These are phyloP conservation scores for Euphysa ruthae DNA, from an alignment of 30 jellyfish, hydroid and myxozoan genomes.

Conservation along the genomic window DNA sequence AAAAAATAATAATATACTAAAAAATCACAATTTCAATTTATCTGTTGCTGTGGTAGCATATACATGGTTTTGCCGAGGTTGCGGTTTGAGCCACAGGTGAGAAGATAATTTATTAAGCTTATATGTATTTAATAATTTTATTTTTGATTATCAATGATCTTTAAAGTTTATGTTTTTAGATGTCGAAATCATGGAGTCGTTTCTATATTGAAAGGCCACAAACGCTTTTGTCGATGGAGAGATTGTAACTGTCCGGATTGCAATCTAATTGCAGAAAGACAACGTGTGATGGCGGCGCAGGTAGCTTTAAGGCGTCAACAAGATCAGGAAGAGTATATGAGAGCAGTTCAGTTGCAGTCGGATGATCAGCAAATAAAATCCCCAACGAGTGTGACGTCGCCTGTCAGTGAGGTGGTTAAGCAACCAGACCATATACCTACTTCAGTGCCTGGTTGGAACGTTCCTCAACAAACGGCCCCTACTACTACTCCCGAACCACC, in stretches of 20 bases:
- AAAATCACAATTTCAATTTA: too few species aligned
- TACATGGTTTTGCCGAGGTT: too few species aligned
- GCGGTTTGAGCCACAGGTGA: too few species aligned
- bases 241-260: constrained; percentile 97
- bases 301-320: constrained; percentile 97
- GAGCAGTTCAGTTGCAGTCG: constrained; percentile 90
- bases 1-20: too few species aligned
- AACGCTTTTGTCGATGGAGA: constrained; percentile 97
- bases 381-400: too few species aligned
- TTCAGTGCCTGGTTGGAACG: too few species aligned
- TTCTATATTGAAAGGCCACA: constrained; percentile 91
- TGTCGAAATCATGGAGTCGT: constrained; percentile 98
- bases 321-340: constrained; percentile 86
- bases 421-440: too few species aligned
- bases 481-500: too few species aligned
- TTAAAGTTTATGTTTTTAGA: constrained; percentile 6
- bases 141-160: background rate
- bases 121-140: background rate
- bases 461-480: too few species aligned
- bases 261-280: constrained; percentile 94
- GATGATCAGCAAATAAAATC: constrained; percentile 41
- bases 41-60: too few species aligned
- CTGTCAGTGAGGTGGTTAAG: too few species aligned
- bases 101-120: background rate
- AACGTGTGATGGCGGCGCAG: constrained; percentile 99